A percentile compares a stretch with the other conserved stretches of the same genome.
Conservation (phyloP, 1,140 invertebrate genomes). For the Drosophila truncata region DNA sequence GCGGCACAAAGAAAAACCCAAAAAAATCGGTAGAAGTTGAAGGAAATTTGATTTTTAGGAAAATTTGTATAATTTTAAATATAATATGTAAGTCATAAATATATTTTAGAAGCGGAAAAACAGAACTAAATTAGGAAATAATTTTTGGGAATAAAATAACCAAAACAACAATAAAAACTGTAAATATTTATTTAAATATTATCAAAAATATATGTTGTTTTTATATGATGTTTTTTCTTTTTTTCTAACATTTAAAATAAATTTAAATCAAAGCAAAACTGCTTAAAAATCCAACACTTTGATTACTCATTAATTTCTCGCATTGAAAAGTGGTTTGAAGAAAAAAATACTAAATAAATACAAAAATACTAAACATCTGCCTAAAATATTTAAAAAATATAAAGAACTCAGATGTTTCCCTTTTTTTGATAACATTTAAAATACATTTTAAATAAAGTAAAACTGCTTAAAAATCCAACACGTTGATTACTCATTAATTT, state of each 20-base stretch:
- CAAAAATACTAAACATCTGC: too few species aligned
- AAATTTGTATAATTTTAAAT: background rate
- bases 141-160: background rate
- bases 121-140: background rate
- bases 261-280: background rate
- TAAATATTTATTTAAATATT: too few species aligned
- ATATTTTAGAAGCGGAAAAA: background rate
- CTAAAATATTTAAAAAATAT: background rate
- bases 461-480: background rate
- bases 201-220: too few species aligned
- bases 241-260: background rate
- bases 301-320: constrained; percentile 23
- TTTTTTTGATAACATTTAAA: background rate
- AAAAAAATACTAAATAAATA: too few species aligned
- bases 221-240: too few species aligned
- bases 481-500: constrained; percentile 25
- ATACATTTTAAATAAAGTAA: constrained; percentile 1
- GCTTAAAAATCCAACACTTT: background rate
- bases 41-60: background rate
- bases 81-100: background rate
- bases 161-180: background rate
- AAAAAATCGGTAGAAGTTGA: background rate
- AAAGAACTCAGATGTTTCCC: background rate
- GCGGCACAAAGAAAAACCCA: constrained; percentile 12
- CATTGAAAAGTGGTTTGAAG: constrained; percentile 33